Evolutionary conservation across 2,797 vertebrate genomes (phyloP), one percentile per base, ranked within the genome.

Genomic region (Cephalopachus bancanus): DNA sequence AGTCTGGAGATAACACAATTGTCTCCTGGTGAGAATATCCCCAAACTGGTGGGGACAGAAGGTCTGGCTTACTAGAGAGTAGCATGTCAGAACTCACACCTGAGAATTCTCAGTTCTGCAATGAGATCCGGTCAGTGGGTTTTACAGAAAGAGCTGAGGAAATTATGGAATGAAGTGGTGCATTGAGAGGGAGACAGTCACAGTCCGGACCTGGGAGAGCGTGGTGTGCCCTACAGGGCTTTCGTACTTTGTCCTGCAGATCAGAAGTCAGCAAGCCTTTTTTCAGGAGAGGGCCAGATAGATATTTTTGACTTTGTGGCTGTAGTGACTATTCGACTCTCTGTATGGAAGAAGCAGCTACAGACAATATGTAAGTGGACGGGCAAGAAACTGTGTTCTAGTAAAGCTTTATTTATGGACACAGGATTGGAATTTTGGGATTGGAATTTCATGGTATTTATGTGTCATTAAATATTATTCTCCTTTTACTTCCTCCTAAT

Each of bases 131-230:
- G 26, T 14, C 22, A 10, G 9, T n/a, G 17, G 11, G 16, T 64
- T 65, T 60, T 26, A 11, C 37, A 80, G 71, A 8, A 64, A 33
- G 2, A 71, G 7, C 11, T 5, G 10, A 12, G 7, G 7, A 19
- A 60, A 24, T 26, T 4, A 0, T 24, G 16, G 24, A 19, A 1
- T 0, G 37, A 67, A 20, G 10, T 33, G 12, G 17, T 26, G 19
- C 3, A 0, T 0, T 0, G 1, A 53, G 44, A 9, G 19, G 7
- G 59, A 11, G 62, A 15, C 1, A 0, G 7, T 14, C 26, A 60
- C 16, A 53, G 53, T 20, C 10, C 17, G 1, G 24, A 1, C 20
- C 44, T 33, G 1, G 15, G 49, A 7, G 12, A 80, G 15, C 24
- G 30, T 28, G 8, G 16, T 17, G 6, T 28, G 14, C 26, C 14